phyloP scores from a whole-genome alignment of 2,888 invertebrate species.

The Sepiola atlantica region DNA sequence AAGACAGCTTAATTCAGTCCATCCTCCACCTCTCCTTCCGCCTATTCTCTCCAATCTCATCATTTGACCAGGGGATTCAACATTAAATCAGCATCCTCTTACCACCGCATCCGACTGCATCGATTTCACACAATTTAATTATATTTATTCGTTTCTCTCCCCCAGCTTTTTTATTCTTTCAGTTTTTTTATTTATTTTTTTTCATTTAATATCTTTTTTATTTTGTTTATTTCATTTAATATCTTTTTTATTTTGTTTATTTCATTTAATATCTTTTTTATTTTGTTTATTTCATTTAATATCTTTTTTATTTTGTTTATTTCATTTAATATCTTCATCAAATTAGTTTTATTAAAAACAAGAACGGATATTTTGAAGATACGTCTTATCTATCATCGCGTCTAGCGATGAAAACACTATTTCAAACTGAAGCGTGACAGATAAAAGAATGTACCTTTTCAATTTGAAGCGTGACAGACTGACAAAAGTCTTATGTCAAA shows the following conservation, averaged over 20 bases:
- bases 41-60: neutral
- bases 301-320: too few species aligned
- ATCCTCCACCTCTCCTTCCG: neutral
- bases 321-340: too few species aligned
- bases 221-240: neutral
- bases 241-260: neutral
- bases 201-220: neutral
- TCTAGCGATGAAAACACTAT: too few species aligned
- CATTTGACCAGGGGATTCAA: neutral
- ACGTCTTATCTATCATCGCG: too few species aligned
- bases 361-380: too few species aligned
- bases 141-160: neutral
- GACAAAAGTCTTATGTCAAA: too few species aligned
- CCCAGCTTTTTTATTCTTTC: neutral
- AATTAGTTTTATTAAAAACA: too few species aligned
- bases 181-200: neutral
- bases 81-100: neutral
- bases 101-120: neutral
- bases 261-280: neutral
- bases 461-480: too few species aligned
- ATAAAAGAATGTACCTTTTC: too few species aligned
- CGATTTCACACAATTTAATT: neutral
- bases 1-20: neutral
- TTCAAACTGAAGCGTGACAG: too few species aligned
- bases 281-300: neutral